phyloP scores from a whole-genome alignment of 2,113 vertebrate species.

The Mustela lutreola region DNA sequence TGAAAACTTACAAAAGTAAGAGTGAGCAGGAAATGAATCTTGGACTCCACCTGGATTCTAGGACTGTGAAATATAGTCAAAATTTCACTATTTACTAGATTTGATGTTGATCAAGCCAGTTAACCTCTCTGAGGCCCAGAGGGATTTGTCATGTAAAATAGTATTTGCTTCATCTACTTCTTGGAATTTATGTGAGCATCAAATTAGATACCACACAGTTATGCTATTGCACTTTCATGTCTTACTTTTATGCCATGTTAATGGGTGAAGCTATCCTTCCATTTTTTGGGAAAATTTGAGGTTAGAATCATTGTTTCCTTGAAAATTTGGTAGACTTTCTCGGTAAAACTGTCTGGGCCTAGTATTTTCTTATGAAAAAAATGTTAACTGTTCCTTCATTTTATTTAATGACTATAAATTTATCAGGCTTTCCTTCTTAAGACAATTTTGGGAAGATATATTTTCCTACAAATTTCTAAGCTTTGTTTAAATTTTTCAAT shows the following conservation, averaged over 20 bases:
- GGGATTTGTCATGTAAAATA: neutral
- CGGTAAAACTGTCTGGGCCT: conserved; percentile 6
- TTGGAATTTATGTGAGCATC: neutral
- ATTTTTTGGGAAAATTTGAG: neutral
- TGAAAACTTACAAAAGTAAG: neutral
- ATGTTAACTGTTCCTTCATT: conserved; percentile 7
- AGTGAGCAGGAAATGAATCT: neutral
- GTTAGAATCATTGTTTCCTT: conserved; percentile 46
- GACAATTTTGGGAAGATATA: conserved; percentile 24
- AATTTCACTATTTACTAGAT: neutral
- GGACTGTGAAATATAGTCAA: neutral
- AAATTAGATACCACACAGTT: conserved; percentile 54
- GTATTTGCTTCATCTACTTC: neutral
- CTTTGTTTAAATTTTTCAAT: conserved; percentile 51
- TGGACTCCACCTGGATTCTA: neutral
- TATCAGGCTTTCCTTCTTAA: conserved; percentile 30
- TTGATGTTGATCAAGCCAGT: neutral
- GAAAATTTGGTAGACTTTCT: conserved; percentile 30
- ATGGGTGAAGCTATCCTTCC: neutral
- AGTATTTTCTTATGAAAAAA: conserved; percentile 52
- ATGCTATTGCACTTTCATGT: neutral
- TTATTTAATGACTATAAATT: conserved; percentile 52
- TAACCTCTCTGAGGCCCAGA: neutral
- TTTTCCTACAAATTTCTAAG: conserved; percentile 24
- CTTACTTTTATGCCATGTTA: conserved; percentile 18